phyloP scores from a whole-genome alignment of 2,113 vertebrate genomes.

The Brachypodius melanocephalos region DNA sequence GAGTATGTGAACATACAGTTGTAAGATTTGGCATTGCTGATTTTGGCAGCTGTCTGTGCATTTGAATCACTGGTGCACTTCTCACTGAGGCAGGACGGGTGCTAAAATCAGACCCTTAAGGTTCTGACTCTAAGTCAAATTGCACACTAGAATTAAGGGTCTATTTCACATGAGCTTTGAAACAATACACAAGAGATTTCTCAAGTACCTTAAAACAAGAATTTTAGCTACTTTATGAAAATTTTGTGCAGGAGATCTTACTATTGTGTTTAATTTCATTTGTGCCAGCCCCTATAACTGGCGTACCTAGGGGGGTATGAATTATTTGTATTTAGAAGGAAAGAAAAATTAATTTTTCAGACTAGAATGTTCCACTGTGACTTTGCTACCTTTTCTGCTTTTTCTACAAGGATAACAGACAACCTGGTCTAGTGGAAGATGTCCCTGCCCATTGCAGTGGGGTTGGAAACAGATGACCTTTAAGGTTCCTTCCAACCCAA shows the following conservation, averaged over 20 bases:
- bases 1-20: background rate
- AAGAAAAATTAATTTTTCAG: background rate
- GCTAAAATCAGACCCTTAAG: background rate
- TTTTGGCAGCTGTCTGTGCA: background rate
- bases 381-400: background rate
- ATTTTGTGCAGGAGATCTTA: background rate
- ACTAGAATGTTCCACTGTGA: background rate
- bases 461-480: background rate
- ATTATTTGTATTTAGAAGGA: background rate
- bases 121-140: background rate
- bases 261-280: background rate
- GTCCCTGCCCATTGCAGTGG: background rate
- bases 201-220: background rate
- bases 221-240: background rate
- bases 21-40: background rate
- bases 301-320: background rate
- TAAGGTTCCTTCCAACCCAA: background rate
- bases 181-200: background rate
- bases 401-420: background rate
- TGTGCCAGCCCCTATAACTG: background rate
- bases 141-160: background rate
- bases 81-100: background rate
- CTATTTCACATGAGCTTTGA: background rate
- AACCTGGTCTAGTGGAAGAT: background rate
- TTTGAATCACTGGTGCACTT: background rate